These are phyloP conservation scores for Ormyrus thymus DNA, from an alignment of 2,888 invertebrate genomes.

Conservation along the genomic window DNA sequence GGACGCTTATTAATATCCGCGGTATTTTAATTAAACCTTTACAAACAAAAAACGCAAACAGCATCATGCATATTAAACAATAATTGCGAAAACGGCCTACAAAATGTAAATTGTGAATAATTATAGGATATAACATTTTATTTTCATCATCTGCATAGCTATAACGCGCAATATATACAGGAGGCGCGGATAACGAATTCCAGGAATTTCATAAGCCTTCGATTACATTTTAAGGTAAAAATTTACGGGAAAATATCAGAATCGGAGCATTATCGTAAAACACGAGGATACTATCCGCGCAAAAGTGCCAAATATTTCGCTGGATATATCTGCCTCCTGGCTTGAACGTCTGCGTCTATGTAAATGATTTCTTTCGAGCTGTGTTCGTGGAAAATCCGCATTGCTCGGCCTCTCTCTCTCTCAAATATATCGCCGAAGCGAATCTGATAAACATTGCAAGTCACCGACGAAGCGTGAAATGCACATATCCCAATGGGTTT, in stretches of 20 bases:
- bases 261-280: constrained; percentile 37
- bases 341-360: background rate
- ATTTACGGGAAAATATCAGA: constrained; percentile 40
- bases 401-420: no score
- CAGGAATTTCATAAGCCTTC: constrained; percentile 21
- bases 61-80: no score
- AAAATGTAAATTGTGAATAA: constrained; percentile 12
- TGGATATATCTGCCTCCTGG: background rate
- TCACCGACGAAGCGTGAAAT: constrained; percentile 5
- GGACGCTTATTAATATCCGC: no score
- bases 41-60: no score
- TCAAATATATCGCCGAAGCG: background rate
- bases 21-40: no score
- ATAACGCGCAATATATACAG: background rate
- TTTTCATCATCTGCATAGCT: constrained; percentile 26
- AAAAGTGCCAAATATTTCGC: constrained; percentile 39
- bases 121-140: background rate
- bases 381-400: constrained; percentile 17
- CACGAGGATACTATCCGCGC: constrained; percentile 2
- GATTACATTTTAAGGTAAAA: constrained; percentile 36
- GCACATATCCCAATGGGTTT: constrained; percentile 1
- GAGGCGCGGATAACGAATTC: constrained; percentile 9
- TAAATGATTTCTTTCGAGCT: constrained; percentile 31
- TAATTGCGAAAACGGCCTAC: no score
- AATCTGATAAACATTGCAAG: constrained; percentile 11